Conservation (phyloP, 2,888 invertebrate genomes). For the Drosophila barbarae region DNA sequence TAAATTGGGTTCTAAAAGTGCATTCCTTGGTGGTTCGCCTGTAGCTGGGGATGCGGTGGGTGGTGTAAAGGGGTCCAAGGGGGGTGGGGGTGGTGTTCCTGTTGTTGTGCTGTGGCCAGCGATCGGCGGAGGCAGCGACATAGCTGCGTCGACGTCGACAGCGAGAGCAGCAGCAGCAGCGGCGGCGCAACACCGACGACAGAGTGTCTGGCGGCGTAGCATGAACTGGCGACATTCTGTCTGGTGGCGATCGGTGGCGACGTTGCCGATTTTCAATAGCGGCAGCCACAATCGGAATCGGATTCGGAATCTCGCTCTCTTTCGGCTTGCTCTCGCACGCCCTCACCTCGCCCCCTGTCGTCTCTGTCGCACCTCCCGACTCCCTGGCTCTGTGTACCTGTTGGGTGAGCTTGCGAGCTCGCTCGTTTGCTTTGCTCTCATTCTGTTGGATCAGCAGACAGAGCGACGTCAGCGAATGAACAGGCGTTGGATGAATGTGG, state of each 20-base stretch:
- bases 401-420: constrained; percentile 21
- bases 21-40: constrained; percentile 1
- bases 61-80: constrained; percentile 3
- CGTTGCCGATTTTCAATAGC: constrained; percentile 83
- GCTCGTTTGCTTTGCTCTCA: constrained; percentile 41
- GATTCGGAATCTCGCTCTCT: constrained; percentile 13
- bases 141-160: constrained; percentile 31
- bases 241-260: constrained; percentile 87
- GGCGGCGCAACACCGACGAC: constrained; percentile 80
- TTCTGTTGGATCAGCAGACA: constrained; percentile 32
- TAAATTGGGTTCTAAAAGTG: neutral
- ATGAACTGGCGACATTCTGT: constrained; percentile 96
- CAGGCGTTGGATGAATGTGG: constrained; percentile 17
- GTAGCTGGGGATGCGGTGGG: constrained; percentile 2
- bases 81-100: constrained; percentile 6
- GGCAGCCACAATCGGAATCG: constrained; percentile 28
- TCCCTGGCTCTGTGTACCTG: constrained; percentile 5
- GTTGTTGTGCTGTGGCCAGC: constrained; percentile 9
- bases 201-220: constrained; percentile 87
- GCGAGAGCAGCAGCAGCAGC: constrained; percentile 10
- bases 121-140: constrained; percentile 14
- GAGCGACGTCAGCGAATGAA: constrained; percentile 35
- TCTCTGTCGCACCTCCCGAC: neutral
- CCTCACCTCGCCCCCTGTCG: constrained; percentile 34
- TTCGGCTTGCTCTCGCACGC: constrained; percentile 31